Percentiles rank a stretch among this genome's conserved stretches.
phyloP scores from a whole-genome alignment of 2,113 vertebrate genomes.

The Lutjanus erythropterus region DNA sequence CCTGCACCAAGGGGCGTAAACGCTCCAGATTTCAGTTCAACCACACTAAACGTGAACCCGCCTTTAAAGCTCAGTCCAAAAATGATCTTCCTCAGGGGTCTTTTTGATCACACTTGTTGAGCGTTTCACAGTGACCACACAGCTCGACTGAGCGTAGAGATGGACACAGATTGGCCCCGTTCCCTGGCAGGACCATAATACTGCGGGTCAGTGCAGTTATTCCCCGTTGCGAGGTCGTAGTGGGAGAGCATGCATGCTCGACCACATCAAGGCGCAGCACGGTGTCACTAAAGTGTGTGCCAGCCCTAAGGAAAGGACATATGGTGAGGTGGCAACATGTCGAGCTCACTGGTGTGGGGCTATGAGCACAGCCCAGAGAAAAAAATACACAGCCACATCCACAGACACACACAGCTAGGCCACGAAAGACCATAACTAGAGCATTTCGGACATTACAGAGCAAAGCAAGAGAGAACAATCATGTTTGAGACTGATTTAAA shows the following conservation, averaged over 20 bases:
- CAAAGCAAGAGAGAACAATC: conserved; percentile 15
- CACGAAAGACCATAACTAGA: not conserved
- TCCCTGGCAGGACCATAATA: conserved; percentile 12
- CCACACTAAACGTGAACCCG: too few species aligned
- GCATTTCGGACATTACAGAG: not conserved
- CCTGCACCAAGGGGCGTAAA: too few species aligned
- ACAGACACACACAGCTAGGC: not conserved
- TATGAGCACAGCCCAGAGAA: not conserved
- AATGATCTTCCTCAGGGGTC: not conserved
- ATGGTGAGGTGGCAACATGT: conserved; percentile 18
- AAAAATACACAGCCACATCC: not conserved
- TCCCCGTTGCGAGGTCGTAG: conserved; percentile 23
- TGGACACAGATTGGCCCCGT: conserved; percentile 11
- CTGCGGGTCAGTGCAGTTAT: conserved; percentile 34
- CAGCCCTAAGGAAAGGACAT: conserved; percentile 21
- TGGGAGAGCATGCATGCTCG: conserved; percentile 14
- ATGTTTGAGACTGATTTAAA: conserved; percentile 5
- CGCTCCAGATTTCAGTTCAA: too few species aligned
- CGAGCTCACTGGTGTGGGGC: conserved; percentile 1
- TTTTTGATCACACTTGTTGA: conserved; percentile 22
- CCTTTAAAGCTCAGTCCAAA: not conserved
- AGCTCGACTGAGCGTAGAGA: conserved; percentile 5
- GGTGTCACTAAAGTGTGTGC: conserved; percentile 9
- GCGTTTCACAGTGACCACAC: conserved; percentile 16
- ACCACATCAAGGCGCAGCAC: conserved; percentile 18